Evolutionary conservation across 2,797 vertebrate species (phyloP), one percentile per base, ranked within the genome.

Genomic region (Malacoraja senta): DNA sequence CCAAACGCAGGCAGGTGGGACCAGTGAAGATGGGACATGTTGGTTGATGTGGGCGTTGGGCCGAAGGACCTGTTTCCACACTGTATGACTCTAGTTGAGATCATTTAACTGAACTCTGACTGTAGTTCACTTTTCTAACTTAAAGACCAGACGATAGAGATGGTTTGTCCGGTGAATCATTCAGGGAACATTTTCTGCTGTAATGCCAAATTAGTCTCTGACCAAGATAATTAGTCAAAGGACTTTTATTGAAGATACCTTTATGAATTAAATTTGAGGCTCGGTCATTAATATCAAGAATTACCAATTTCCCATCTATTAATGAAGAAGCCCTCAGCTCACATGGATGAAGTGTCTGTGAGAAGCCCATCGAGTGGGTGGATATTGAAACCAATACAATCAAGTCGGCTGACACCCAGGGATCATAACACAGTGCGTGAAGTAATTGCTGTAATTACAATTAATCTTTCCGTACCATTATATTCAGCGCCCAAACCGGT

Each of bases 331-430:
- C 26, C 58, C 4, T n/a, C 83, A 63, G 7, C 26, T 13, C 8
- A 35, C 63, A 35, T 32, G 4, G 29, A n/a, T n/a, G 26, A 35
- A 32, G 15, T 68, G 65, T 32, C 61, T 63, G 17, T 68, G 29
- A 88, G 84, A 35, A 88, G 68, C n/a, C 3, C 19, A n/a, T 61
- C n/a, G 32, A 65, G 8, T 88, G 84, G 84, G 84, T 88, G 84
- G 29, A 63, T 35, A 88, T 21, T 68, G 84, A 88, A 35, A 68
- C 84, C 21, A n/a, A 3, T 65, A 21, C 8, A 38, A 44, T 88
- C 21, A 15, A 65, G n/a, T 61, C 4, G n/a, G 6, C 9, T 32
- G n/a, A 2, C n/a, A 68, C 84, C 17, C 8, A 8, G 17, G 84
- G 63, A 88, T 88, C 84, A 88, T 88, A 65, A 88, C 68, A n/a